Base-by-base conservation (phyloP, 2,113 vertebrate genomes). In the Triplophysa dalaica region DNA sequence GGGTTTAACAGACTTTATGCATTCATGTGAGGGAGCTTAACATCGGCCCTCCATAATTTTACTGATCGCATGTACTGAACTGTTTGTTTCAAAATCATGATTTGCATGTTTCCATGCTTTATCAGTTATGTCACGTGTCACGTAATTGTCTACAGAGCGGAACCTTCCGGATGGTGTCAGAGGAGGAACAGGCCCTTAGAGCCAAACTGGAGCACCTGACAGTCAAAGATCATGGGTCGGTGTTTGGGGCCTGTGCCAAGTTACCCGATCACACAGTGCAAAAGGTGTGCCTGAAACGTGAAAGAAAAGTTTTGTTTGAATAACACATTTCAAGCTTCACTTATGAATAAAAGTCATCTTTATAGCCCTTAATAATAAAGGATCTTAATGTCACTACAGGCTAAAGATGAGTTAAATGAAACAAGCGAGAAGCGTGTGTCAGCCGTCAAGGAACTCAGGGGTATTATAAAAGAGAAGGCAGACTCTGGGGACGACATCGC, bases 341-440 rank as follows among this genome's bases (percentile, higher is more conserved):
- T 29, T 62, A 62, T 8, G 1, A 63, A 52, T 4, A 50, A 62
- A 78, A 17, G 66, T n/a, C 6, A 45, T 38, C 4, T 62, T 21
- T 16, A 17, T 54, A 17, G 1, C 5, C 50, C 4, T 19, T 54
- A 17, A 54, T 6, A 3, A 54, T 54, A 14, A 21, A 2, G 54
- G 9, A 58, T 58, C 7, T 58, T 38, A 38, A 58, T 74, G 58
- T 64, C 45, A 48, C 75, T 79, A 1, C 86, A 99, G 98, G 98
- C 97, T 0, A 98, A 97, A 87, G 97, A 98, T 8, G 98, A 99
- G 90, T 90, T 99, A 88, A 96, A 95, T 0, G 98, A 99, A 93
- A 95, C 92, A 0, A 94, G 94, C 33, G 98, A 97, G 90, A 94
- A 92, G 80, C 85, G 93, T 13, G 94, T 89, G 24, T 86, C 77